These are phyloP conservation scores for Gasterosteus nipponicus DNA, from an alignment of 2,113 vertebrate genomes.

Conservation along the genomic window DNA sequence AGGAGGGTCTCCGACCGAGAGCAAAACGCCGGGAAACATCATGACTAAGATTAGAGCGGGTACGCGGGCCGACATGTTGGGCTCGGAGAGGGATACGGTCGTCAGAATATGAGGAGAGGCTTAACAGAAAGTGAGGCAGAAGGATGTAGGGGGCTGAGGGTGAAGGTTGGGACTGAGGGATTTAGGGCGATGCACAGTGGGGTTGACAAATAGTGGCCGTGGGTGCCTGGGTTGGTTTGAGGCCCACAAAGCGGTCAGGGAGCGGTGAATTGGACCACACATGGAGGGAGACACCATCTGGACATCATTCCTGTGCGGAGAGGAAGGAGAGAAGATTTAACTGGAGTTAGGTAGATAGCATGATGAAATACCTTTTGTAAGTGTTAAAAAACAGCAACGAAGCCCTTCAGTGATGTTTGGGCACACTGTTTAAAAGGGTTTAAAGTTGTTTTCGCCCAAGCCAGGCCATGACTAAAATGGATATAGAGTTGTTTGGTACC, in stretches of 20 bases:
- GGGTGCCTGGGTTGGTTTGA: slow-evolving; percentile 66
- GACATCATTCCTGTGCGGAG: slow-evolving; percentile 82
- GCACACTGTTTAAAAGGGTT: slow-evolving; percentile 64
- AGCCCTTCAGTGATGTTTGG: slow-evolving; percentile 49
- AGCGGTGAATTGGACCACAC: slow-evolving; percentile 72
- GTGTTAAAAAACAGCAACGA: slow-evolving; percentile 38
- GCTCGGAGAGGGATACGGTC: slow-evolving; percentile 66
- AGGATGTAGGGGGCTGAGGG: slow-evolving; percentile 48
- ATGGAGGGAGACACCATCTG: slow-evolving; percentile 77
- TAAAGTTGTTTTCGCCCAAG: slow-evolving; percentile 60
- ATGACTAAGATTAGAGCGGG: slow-evolving; percentile 86
- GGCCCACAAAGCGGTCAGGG: slow-evolving; percentile 81
- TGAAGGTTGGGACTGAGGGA: slow-evolving; percentile 59
- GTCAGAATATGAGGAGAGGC: slow-evolving; percentile 57
- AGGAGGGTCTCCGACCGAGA: slow-evolving; percentile 88
- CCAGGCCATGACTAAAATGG: slow-evolving; percentile 63
- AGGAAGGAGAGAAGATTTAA: slow-evolving; percentile 40
- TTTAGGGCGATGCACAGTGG: slow-evolving; percentile 29
- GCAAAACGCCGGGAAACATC: slow-evolving; percentile 88
- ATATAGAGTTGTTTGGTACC: slow-evolving; percentile 56
- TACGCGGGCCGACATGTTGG: slow-evolving; percentile 86
- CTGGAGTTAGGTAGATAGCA: slow-evolving; percentile 18
- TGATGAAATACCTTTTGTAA: slow-evolving; percentile 31
- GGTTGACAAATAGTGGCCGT: slow-evolving; percentile 49
- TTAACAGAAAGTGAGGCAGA: slow-evolving; percentile 61